Evolutionary conservation across 2,113 vertebrate genomes (phyloP).

Genomic region (Syngnathus scovelli): DNA sequence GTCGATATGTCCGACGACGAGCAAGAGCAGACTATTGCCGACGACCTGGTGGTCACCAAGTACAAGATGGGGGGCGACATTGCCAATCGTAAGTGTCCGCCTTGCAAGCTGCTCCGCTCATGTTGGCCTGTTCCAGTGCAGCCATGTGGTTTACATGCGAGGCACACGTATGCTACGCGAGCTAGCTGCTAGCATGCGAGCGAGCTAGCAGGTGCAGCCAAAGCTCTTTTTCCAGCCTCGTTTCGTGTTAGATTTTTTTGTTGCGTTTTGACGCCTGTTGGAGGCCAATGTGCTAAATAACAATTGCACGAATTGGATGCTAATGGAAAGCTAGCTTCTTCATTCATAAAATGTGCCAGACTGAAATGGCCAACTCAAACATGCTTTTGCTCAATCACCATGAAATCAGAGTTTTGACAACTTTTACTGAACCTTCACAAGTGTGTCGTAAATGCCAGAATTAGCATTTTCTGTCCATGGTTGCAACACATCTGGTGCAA

Average conservation of each 20-base stretch:
- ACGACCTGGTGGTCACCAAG: conserved; percentile 92
- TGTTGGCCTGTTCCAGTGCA: conserved; percentile 28
- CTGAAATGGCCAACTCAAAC: background rate
- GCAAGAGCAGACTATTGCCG: conserved; percentile 88
- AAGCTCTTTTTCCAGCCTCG: background rate
- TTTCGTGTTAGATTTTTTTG: background rate
- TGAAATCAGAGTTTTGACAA: background rate
- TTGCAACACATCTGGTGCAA: background rate
- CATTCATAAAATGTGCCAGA: background rate
- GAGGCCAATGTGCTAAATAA: background rate
- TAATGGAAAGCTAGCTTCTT: background rate
- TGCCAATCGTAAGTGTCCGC: conserved; percentile 80
- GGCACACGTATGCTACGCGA: conserved; percentile 16
- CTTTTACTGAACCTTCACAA: background rate
- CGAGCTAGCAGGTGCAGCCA: conserved; percentile 30
- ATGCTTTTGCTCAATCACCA: background rate
- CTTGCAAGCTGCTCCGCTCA: background rate
- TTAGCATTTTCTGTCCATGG: background rate
- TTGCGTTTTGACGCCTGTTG: background rate
- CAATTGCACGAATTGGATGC: background rate
- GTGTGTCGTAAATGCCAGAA: background rate
- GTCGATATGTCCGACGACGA: conserved; percentile 79
- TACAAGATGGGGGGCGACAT: conserved; percentile 94
- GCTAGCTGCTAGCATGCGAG: background rate
- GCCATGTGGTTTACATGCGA: conserved; percentile 55